Percentiles rank a stretch among this genome's conserved stretches.
phyloP scores from a whole-genome alignment of 1,140 invertebrate genomes.

The Protaetia brevitarsis region DNA sequence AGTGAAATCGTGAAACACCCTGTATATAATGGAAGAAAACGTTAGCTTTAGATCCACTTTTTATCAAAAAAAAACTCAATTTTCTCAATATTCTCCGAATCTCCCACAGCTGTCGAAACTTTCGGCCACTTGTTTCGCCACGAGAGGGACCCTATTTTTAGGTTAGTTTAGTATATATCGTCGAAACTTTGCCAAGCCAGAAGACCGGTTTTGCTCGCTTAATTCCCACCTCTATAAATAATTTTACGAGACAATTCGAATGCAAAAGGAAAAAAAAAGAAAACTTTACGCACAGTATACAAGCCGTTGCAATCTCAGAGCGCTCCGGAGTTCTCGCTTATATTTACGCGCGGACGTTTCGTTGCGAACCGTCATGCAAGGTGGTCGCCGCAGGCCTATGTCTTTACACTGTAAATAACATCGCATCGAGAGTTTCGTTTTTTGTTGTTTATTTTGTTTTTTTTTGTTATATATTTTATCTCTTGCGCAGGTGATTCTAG shows the following conservation, averaged over 20 bases:
- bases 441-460: not conserved
- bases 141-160: not conserved
- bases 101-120: not conserved
- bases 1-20: too few species aligned
- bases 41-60: too few species aligned
- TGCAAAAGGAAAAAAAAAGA: not conserved
- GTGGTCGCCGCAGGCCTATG: not conserved
- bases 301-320: not conserved
- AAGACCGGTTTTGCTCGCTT: not conserved
- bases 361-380: not conserved
- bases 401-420: not conserved
- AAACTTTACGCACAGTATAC: not conserved
- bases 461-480: not conserved
- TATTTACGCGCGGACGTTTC: not conserved
- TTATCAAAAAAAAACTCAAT: too few species aligned
- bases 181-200: constrained; percentile 1
- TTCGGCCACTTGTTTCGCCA: not conserved
- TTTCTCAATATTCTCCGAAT: too few species aligned
- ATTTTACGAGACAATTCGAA: not conserved
- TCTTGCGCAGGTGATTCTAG: not conserved
- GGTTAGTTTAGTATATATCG: not conserved
- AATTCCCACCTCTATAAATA: not conserved
- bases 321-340: not conserved
- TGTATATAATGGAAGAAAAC: too few species aligned
- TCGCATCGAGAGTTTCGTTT: too few species aligned